phyloP scores from a whole-genome alignment of 2,113 vertebrate genomes.

The Ardeotis arabs region DNA sequence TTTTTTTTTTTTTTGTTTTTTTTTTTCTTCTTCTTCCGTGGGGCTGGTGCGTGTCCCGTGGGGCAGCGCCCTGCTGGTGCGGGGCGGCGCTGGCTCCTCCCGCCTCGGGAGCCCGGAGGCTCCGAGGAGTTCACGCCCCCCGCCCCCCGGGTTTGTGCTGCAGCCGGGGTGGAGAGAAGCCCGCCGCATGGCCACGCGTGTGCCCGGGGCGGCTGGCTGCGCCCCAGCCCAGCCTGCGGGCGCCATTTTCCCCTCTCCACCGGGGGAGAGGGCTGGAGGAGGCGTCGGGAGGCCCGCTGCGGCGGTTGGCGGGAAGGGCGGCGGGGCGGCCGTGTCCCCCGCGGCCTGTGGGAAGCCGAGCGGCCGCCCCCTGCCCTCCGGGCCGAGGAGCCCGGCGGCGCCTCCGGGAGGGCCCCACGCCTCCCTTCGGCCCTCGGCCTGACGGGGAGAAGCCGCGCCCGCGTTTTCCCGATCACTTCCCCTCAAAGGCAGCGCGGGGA shows the following conservation, averaged over 20 bases:
- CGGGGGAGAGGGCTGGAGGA: neutral
- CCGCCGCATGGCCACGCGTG: accelerated
- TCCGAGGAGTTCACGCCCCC: too few species aligned
- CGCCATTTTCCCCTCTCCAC: accelerated
- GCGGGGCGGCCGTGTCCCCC: neutral
- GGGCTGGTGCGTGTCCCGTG: neutral
- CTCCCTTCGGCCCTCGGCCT: neutral
- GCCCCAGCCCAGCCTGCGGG: too few species aligned
- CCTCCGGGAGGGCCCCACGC: accelerated
- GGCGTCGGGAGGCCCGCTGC: too few species aligned
- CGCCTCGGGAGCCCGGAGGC: too few species aligned
- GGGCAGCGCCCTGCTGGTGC: neutral
- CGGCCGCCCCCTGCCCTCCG: neutral
- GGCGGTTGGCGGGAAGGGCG: too few species aligned
- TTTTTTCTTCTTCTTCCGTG: neutral
- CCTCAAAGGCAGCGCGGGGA: neutral
- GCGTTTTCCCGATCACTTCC: accelerated
- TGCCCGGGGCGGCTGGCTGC: neutral
- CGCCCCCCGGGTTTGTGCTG: accelerated
- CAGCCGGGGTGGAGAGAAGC: accelerated
- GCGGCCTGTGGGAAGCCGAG: too few species aligned
- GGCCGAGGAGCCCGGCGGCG: neutral
- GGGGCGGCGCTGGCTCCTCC: neutral
- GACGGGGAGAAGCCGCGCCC: neutral
- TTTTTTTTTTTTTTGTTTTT: too few species aligned